These are phyloP conservation scores for Brachymystax lenok DNA, from an alignment of 2,797 vertebrate genomes.

Conservation along the genomic window DNA sequence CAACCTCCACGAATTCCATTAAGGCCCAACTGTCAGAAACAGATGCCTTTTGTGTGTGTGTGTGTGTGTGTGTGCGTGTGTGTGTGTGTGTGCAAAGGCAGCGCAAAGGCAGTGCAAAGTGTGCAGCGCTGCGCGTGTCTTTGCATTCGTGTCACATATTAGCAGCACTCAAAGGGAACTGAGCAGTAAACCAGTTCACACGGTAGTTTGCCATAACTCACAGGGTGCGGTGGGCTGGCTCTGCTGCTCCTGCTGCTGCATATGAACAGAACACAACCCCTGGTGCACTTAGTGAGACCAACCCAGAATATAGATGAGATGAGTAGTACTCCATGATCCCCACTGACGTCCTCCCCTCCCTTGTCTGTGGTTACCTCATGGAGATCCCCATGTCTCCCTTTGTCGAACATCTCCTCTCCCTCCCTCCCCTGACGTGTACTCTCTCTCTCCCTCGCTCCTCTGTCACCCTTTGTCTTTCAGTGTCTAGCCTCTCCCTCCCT, in stretches of 20 bases:
- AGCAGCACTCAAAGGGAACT: background rate
- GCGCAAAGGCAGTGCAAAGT: no score
- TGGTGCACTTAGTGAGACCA: constrained; percentile 30
- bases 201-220: constrained; percentile 28
- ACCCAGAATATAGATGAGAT: constrained; percentile 58
- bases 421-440: background rate
- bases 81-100: background rate
- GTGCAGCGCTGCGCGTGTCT: no score
- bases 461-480: constrained; percentile 15
- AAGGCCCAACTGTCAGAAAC: background rate
- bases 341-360: constrained; percentile 19
- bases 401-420: constrained; percentile 6
- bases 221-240: constrained; percentile 49
- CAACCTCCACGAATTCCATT: background rate
- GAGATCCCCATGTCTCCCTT: background rate
- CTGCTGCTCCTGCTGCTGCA: constrained; percentile 10
- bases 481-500: background rate
- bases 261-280: constrained; percentile 46
- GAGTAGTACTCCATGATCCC: constrained; percentile 5
- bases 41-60: background rate
- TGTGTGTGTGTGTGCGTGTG: no score
- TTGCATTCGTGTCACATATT: background rate
- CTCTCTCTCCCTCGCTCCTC: constrained; percentile 16
- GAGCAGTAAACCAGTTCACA: background rate
- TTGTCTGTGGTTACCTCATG: background rate